Base-by-base conservation (phyloP, 2,888 invertebrate species). In the Agelastica alni region DNA sequence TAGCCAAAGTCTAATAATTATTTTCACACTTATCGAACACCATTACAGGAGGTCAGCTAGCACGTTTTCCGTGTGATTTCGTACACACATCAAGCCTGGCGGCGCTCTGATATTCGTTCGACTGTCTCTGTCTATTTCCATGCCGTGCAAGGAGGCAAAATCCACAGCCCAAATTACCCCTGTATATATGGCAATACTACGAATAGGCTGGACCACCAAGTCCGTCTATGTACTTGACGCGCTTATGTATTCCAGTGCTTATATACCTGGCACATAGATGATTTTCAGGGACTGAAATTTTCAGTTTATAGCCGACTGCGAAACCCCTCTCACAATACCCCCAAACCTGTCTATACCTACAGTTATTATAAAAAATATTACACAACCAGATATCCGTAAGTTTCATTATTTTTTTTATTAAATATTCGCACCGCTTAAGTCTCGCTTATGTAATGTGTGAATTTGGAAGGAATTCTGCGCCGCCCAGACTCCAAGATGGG, bases 281-380 rank as follows among this genome's bases (percentile, higher is more conserved):
- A 53, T 58, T 58, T 60, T 61, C 63, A 59, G 61, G 62, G 59
- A 62, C 61, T 59, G 62, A 74, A 75, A 75, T 73, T 75, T 75
- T 76, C 75, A 77, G 76, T 77, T 74, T 73, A 75, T 75, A 75
- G 76, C 76, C 72, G 72, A 75, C 76, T 77, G 76, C 76, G 76
- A 75, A 73, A 73, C 73, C 76, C 75, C 70, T 70, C 66, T 64
- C 65, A 66, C 73, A 74, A 67, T 57, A 63, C 72, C 73, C 75
- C 73, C 63, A 64, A 72, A 75, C 75, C 75, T 73, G 70, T 71
- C 76, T 75, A 75, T 73, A 76, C 76, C 76, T 77, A 77, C 76
- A 77, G 76, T 77, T 76, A 64, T 62, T 69, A 68, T 61, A 66
- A 62, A 59, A 60, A 65, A 64, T 59, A 63, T 47, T 46, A 60